Evolutionary conservation across 2,113 vertebrate genomes (phyloP), one percentile per base, ranked within the genome.

Genomic region (Rhipidura dahli): DNA sequence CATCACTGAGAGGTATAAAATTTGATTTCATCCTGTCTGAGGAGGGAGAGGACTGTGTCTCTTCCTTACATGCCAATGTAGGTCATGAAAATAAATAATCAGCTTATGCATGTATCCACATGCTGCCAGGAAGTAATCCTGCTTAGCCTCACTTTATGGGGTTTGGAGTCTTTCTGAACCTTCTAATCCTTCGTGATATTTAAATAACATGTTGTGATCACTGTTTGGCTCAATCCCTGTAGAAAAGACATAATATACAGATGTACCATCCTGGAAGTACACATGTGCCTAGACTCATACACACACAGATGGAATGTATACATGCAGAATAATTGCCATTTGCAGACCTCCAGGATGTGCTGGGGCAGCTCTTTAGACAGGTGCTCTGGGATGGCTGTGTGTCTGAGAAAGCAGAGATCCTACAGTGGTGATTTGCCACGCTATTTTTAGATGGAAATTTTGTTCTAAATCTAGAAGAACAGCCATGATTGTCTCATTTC

Each of bases 111-210:
- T 88, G 87, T 96, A 93, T 84, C 76, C 97, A 95, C 92, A 92
- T 83, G 28, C 94, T 96, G 80, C 83, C 77, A 84, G 83, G 90
- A 93, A 93, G 93, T 96, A 97, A 97, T 98, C 97, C 96, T 93
- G 82, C 97, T 97, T 97, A 97, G 96, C 94, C 91, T 91, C 94
- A 96, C 97, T 96, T 95, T 97, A 72, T 96, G 91, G 94, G 89
- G 83, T 93, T 96, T 97, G 96, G 76, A 96, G 76, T 94, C 90
- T 94, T 96, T 96, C 91, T 92, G 91, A 94, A 94, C 91, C 88
- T 90, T 71, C 76, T 97, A 96, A 97, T 94, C 94, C 76, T 56
- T 85, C 84, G 35, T 94, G 84, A 83, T 96, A 94, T 96, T 97
- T 97, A 94, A 97, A 95, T 96, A 96, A 89, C 94, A 77, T 7